A percentile compares a stretch with the other conserved stretches of the same genome.
phyloP scores from a whole-genome alignment of 2,113 vertebrate species.

The Ursus arctos region DNA sequence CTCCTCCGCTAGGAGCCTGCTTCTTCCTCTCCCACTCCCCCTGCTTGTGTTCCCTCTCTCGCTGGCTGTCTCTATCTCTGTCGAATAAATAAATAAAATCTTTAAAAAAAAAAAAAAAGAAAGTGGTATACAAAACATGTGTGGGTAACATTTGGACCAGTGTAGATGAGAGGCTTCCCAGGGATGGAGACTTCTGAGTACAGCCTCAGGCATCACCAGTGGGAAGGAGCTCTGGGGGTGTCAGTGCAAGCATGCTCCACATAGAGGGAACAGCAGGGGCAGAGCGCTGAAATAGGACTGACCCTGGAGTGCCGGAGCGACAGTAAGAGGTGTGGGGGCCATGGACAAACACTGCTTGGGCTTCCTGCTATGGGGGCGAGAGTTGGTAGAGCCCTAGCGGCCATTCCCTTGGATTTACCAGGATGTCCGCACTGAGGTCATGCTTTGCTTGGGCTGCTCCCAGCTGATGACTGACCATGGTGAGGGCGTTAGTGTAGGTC shows the following conservation, averaged over 20 bases:
- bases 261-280: neutral
- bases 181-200: fast-evolving
- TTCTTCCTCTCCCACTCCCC: no score
- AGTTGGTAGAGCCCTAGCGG: neutral
- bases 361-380: no score
- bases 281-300: neutral
- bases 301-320: fast-evolving
- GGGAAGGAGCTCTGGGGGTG: fast-evolving
- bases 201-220: neutral
- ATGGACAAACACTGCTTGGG: neutral
- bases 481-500: fast-evolving
- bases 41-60: no score
- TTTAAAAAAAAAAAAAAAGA: no score
- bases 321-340: fast-evolving
- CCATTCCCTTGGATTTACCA: neutral
- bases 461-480: fast-evolving
- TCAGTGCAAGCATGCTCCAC: neutral
- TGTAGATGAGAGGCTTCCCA: neutral
- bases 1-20: no score
- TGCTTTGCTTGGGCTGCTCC: no score
- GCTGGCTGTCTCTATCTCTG: no score
- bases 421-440: fast-evolving
- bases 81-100: no score
- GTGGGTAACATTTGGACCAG: neutral
- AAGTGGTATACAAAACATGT: neutral